Base-by-base conservation (phyloP, 2,113 vertebrate genomes). In the Camelus bactrianus region DNA sequence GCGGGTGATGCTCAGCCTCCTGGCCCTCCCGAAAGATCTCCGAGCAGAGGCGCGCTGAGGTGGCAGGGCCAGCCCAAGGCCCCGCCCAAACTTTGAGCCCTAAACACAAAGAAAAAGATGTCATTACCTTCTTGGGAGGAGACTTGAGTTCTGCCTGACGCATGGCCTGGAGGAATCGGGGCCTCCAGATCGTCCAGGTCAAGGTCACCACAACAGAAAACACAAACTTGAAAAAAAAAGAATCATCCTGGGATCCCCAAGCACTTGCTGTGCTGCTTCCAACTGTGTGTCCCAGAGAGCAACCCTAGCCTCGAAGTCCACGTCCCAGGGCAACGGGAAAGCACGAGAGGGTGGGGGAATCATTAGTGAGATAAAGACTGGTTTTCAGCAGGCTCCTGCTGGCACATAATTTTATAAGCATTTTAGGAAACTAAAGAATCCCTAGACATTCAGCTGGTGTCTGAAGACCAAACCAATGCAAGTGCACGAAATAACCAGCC, bases 1-100 rank as follows among this genome's bases (percentile, higher is more conserved):
- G 60, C 99, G 99, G 2, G 99, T 99, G 97, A 99, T 97, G 83
- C 99, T 99, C 62, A 99, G 99, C 52, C 99, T 98, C 97, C 99
- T 99, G 16, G 99, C 99, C 92, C 99, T 99, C 95, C 99, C 99
- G 38, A 99, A 99, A 0, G 99, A 99, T 93, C 99, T 99, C 35
- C 99, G 98, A 56, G 98, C 98, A 13, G 99, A 98, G 8, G 99
- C 98, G 83, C 99, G 99, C 0, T 99, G 99, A 8, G 99, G 93
- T 6, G 99, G 98, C 70, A 99, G 99, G 65, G 98, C 98, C 97
- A 99, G 98, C 69, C 99, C 99, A 96, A 98, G 65, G 60, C 98
- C 98, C 87, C 99, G 97, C 54, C 99, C 99, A 64, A 99, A 99
- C 46, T 99, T 99, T 38, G 99, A 98, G 65, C 98, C 98, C 99